A percentile compares a stretch with the other conserved stretches of the same genome.
Conservation (phyloP, 2,888 invertebrate species). For the Hoplodrina blanda region DNA sequence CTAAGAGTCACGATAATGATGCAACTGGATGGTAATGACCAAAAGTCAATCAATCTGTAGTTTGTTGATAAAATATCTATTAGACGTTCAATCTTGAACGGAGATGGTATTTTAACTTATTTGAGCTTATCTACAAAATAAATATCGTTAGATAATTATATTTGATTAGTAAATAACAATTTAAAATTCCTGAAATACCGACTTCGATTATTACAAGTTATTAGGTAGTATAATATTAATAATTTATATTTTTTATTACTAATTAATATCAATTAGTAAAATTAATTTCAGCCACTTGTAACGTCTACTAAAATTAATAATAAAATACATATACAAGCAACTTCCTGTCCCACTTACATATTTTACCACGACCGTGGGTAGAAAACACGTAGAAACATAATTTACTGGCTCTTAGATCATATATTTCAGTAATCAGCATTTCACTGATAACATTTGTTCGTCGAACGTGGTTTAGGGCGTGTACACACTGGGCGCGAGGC, state of each 20-base stretch:
- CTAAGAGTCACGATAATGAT: constrained; percentile 24
- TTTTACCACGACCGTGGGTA: constrained; percentile 43
- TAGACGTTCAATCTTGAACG: constrained; percentile 25
- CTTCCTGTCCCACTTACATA: constrained; percentile 55
- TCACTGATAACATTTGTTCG: constrained; percentile 50
- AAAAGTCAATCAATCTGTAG: constrained; percentile 48
- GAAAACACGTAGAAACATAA: constrained; percentile 49
- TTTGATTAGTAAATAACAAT: constrained; percentile 44
- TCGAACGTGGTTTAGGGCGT: constrained; percentile 62
- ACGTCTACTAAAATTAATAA: constrained; percentile 39
- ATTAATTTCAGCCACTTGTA: constrained; percentile 33
- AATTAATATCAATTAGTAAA: constrained; percentile 31
- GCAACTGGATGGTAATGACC: constrained; percentile 48
- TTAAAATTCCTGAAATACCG: constrained; percentile 7
- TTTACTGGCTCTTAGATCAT: constrained; percentile 58
- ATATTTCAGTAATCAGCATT: constrained; percentile 60
- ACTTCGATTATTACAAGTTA: constrained; percentile 9
- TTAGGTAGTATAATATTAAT: constrained; percentile 16
- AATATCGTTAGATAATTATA: constrained; percentile 13
- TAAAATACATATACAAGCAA: constrained; percentile 50
- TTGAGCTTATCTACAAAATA: constrained; percentile 24
- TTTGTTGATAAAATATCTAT: constrained; percentile 55
- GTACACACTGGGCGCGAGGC: constrained; percentile 56
- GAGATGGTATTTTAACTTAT: constrained; percentile 27
- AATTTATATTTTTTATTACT: constrained; percentile 18